Evolutionary conservation across 2,113 vertebrate species (phyloP).

Genomic region (Nannospalax galili): DNA sequence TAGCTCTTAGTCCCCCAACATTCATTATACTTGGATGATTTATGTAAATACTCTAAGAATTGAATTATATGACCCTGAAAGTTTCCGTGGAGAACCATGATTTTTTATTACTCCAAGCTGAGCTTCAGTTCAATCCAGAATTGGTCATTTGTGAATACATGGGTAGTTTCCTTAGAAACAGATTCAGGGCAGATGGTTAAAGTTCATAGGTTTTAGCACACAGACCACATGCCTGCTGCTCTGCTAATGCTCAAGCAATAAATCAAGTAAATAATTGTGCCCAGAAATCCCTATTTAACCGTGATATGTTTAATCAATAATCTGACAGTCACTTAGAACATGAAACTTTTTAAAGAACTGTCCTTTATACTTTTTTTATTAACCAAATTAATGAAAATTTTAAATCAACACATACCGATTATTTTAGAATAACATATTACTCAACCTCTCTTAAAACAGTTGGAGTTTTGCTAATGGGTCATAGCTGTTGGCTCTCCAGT

Average conservation of each 20-base stretch:
- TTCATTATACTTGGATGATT: slow-evolving; percentile 48
- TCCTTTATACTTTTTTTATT: too few species aligned
- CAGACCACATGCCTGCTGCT: background rate
- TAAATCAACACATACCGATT: background rate
- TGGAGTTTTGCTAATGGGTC: background rate
- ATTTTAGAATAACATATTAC: background rate
- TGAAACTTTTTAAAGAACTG: background rate
- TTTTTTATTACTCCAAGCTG: slow-evolving; percentile 47
- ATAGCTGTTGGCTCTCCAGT: background rate
- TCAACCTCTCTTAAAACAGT: background rate
- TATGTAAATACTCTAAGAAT: background rate
- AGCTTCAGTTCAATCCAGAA: slow-evolving; percentile 46
- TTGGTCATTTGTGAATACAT: slow-evolving; percentile 9
- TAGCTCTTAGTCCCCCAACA: background rate
- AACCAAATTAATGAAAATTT: too few species aligned
- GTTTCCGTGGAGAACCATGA: background rate
- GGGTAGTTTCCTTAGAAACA: slow-evolving; percentile 19
- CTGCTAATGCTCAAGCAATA: background rate
- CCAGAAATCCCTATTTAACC: background rate
- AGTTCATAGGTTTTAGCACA: slow-evolving; percentile 33
- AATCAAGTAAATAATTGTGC: slow-evolving; percentile 44
- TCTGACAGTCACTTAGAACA: background rate
- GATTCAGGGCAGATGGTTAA: background rate
- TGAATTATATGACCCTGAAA: slow-evolving; percentile 24
- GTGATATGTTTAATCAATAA: slow-evolving; percentile 5